phyloP scores from a whole-genome alignment of 1,140 invertebrate genomes.

The Tetragonula clypearis region DNA sequence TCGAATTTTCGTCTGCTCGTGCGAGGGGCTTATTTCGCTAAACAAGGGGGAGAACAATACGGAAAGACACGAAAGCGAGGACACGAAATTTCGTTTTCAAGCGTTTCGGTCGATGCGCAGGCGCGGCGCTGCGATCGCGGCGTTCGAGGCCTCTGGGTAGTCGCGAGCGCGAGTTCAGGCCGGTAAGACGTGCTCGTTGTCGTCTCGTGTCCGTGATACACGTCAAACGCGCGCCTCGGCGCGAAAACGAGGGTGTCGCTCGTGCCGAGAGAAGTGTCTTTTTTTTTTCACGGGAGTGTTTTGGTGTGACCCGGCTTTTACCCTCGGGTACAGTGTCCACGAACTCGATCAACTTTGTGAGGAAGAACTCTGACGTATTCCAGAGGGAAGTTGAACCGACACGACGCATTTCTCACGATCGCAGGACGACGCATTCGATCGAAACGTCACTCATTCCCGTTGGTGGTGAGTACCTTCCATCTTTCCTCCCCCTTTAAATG shows the following conservation, averaged over 20 bases:
- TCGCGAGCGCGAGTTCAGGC: conserved; percentile 69
- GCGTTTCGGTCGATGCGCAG: conserved; percentile 48
- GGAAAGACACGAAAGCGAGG: background rate
- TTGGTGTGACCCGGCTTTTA: conserved; percentile 23
- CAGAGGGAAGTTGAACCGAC: background rate
- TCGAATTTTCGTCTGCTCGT: background rate
- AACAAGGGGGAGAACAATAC: background rate
- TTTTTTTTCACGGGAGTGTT: conserved; percentile 32
- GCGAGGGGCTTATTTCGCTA: background rate
- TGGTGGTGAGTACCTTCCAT: conserved; percentile 42
- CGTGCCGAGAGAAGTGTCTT: conserved; percentile 27
- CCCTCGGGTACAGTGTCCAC: conserved; percentile 43
- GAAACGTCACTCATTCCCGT: conserved; percentile 30
- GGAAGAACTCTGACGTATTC: background rate
- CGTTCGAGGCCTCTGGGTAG: conserved; percentile 47
- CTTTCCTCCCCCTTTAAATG: background rate
- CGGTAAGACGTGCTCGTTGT: conserved; percentile 39
- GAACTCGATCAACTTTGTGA: conserved; percentile 41
- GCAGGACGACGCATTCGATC: conserved; percentile 9
- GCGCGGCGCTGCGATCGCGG: conserved; percentile 46
- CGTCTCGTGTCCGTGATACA: conserved; percentile 25
- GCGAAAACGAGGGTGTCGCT: conserved; percentile 45
- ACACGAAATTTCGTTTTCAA: conserved; percentile 51
- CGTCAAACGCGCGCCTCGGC: conserved; percentile 53
- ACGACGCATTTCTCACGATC: background rate